Conservation (phyloP, 2,888 invertebrate species). For the Unio delphinus region DNA sequence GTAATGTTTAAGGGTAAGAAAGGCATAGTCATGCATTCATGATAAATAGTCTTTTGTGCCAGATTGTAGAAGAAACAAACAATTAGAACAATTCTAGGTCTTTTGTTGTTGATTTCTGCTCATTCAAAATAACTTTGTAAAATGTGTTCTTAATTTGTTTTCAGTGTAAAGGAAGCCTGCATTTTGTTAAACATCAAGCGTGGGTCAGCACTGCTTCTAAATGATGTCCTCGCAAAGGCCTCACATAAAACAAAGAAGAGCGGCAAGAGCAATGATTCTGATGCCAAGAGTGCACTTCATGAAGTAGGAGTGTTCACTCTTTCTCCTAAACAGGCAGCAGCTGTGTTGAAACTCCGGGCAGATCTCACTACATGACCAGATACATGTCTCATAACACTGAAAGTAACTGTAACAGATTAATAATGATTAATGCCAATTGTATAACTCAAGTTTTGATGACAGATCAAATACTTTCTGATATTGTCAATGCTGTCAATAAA, state of each 20-base stretch:
- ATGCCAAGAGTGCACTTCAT: slow-evolving; percentile 59
- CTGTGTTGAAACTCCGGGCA: slow-evolving; percentile 41
- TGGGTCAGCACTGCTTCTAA: slow-evolving; percentile 84
- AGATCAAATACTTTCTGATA: too few relatives aligned
- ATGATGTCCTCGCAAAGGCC: slow-evolving; percentile 75
- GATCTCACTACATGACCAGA: slow-evolving; percentile 24
- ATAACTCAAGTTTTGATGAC: too few relatives aligned
- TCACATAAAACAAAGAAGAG: slow-evolving; percentile 12
- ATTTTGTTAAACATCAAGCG: slow-evolving; percentile 82
- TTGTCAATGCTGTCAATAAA: too few relatives aligned
- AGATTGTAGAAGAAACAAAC: background rate
- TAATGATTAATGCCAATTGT: too few relatives aligned
- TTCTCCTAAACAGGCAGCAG: slow-evolving; percentile 37
- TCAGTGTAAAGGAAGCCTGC: slow-evolving; percentile 78
- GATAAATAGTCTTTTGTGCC: too few relatives aligned
- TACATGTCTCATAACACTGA: background rate
- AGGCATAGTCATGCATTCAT: too few relatives aligned
- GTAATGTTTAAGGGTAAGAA: too few relatives aligned
- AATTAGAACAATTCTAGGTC: background rate
- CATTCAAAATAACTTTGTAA: background rate
- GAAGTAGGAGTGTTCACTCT: slow-evolving; percentile 68
- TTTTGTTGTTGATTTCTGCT: background rate
- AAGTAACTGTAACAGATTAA: too few relatives aligned
- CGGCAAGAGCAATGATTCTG: slow-evolving; percentile 35
- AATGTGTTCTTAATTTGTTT: slow-evolving; percentile 12